Base-by-base conservation (phyloP, 23 tunicate genomes). In the Ascidia mentula region DNA sequence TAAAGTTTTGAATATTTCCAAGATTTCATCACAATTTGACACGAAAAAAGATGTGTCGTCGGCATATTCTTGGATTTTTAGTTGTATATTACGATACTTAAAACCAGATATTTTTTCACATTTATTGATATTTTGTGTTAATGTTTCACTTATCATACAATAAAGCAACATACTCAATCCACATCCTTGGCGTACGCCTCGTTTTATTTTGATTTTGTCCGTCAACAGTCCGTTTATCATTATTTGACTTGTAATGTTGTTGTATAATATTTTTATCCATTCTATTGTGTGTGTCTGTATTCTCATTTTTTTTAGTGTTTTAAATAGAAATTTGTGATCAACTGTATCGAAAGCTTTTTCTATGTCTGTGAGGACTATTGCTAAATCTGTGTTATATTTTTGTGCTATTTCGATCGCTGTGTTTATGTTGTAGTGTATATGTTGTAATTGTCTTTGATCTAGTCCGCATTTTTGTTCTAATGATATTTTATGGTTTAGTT, bases 141-240 rank as follows among this genome's bases (percentile, higher is more conserved):
- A 20, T 6, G 79, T 39, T 28, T 82, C 79, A 22, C 38, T 76
- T 2, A 31, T 69, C 22, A 73, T n/a, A 17, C 36, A n/a, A 33
- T 71, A 82, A 0, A 82, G 72, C 8, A 46, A 30, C 86, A 82
- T 82, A 38, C 79, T 73, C 22, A 82, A 3, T 34, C 79, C 79
- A 20, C 86, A 82, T 38, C 86, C 86, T 34, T 82, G 86, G 20
- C 86, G 39, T 6, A 82, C 40, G 33, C 86, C 86, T 73, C 86
- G 17, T 15, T 79, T 59, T 36, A 53, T 59, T 6, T 59, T 0
- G 0, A 59, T 59, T 79, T 15, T 36, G 36, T 59, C 34, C 5
- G 82, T 34, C 8, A 31, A 24, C 0, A 33, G 18, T 20, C 72
- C 82, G 34, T 79, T 79, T 15, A 79, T 32, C 0, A 59, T 65